Conservation (phyloP, 2,888 invertebrate species). For the Cheilosia urbana region DNA sequence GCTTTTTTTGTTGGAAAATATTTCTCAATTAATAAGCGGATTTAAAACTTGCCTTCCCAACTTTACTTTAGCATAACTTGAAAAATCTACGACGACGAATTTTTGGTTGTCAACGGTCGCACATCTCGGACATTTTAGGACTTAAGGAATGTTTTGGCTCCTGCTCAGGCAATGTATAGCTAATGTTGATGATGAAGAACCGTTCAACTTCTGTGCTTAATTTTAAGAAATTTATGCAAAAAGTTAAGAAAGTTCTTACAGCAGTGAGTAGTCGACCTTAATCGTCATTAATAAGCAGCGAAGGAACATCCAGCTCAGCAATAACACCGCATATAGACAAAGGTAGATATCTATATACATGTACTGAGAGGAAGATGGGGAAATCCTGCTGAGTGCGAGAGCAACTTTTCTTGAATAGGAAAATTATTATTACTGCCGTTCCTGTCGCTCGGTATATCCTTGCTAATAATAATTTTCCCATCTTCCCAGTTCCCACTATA, state of each 20-base stretch:
- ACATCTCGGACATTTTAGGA: constrained; percentile 28
- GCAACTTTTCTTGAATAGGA: constrained; percentile 70
- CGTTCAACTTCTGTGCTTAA: constrained; percentile 72
- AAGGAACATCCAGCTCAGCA: constrained; percentile 62
- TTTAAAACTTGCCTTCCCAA: constrained; percentile 57
- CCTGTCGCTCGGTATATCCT: constrained; percentile 49
- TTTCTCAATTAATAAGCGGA: constrained; percentile 67
- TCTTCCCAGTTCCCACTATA: constrained; percentile 22
- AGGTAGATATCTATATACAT: neutral
- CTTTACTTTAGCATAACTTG: constrained; percentile 48
- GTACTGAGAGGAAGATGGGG: neutral
- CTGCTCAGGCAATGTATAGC: constrained; percentile 20
- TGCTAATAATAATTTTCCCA: constrained; percentile 71
- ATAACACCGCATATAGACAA: constrained; percentile 49
- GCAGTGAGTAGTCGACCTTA: constrained; percentile 70
- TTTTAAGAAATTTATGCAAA: constrained; percentile 68
- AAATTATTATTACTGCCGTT: constrained; percentile 71
- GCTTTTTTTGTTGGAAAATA: neutral
- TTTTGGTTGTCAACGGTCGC: constrained; percentile 48
- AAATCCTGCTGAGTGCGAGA: constrained; percentile 27
- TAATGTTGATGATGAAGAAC: constrained; percentile 72
- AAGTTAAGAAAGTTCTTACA: constrained; percentile 66
- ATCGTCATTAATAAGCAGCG: constrained; percentile 73
- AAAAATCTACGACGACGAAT: constrained; percentile 53
- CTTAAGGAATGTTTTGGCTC: neutral